Evolutionary conservation across 2,888 invertebrate genomes (phyloP), one percentile per base, ranked within the genome.

Genomic region (Amphipoea oculea): DNA sequence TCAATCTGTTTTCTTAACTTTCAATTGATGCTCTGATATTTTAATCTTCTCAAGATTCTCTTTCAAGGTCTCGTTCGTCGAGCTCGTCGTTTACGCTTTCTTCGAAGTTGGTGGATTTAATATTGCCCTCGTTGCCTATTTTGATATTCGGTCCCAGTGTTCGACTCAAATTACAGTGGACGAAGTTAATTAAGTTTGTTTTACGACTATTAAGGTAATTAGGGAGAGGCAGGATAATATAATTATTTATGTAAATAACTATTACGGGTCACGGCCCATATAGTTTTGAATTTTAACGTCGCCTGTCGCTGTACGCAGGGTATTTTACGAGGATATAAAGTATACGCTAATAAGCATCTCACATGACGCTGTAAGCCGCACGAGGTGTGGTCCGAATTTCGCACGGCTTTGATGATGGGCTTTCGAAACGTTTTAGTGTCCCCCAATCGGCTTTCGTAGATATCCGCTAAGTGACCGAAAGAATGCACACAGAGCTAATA

Each of bases 391-490:
- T 95, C 94, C 88, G 86, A 90, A 91, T 94, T 95, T 95, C 93
- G 94, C 94, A 94, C 89, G 87, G 83, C 79, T 89, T 90, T 91
- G 94, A 92, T 92, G 92, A 95, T 93, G 89, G 90, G 83, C 79
- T 86, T 90, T 92, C 90, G 85, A 92, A 94, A 90, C 87, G 89
- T 90, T 94, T 95, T 92, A 93, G 90, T 89, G 90, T 89, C 86
- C 82, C 82, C 85, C 90, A 88, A 90, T 90, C 91, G 90, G 82
- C 74, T 93, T 94, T 95, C 93, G 93, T 94, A 92, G 92, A 91
- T 92, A 92, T 92, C 88, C 89, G 96, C 94, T 96, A 96, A 96
- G 95, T 96, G 94, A 93, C 87, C 86, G 83, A 91, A 93, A 93
- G 93, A 94, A 94, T 93, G 91, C 91, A 83, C 87, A 88, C 84